These are phyloP conservation scores for Colletes latitarsis DNA, from an alignment of 1,140 invertebrate genomes.

Conservation along the genomic window DNA sequence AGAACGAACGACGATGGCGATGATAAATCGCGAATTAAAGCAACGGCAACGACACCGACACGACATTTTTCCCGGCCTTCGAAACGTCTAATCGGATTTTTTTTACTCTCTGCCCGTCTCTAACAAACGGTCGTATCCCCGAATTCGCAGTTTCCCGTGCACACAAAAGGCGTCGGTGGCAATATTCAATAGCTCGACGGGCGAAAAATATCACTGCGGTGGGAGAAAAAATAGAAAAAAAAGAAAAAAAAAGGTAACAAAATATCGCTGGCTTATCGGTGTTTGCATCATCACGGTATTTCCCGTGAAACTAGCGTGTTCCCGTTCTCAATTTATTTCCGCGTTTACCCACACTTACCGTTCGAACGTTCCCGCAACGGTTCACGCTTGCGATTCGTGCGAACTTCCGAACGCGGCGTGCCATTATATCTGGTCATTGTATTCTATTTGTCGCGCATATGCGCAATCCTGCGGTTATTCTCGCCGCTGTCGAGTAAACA, in stretches of 20 bases:
- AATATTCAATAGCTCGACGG: constrained; percentile 7
- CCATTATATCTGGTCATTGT: not conserved
- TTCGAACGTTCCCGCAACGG: not conserved
- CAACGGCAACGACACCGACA: too few relatives aligned
- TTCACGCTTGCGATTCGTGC: not conserved
- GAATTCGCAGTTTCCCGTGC: not conserved
- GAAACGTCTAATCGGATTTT: not conserved
- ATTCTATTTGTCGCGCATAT: not conserved
- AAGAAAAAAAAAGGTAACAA: not conserved
- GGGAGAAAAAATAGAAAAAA: not conserved
- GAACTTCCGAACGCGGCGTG: not conserved
- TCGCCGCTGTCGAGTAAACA: not conserved
- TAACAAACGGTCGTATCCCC: not conserved
- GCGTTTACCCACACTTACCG: not conserved
- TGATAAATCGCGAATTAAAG: constrained; percentile 6
- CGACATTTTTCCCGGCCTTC: not conserved
- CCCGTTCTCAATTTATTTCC: constrained; percentile 3
- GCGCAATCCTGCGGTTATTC: not conserved
- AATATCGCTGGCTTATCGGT: constrained; percentile 1
- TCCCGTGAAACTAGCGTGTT: not conserved
- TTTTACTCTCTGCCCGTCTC: not conserved
- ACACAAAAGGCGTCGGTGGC: not conserved
- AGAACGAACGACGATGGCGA: too few relatives aligned
- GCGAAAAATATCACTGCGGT: not conserved
- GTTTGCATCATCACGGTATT: not conserved